Percentiles rank a stretch among this genome's conserved stretches.
phyloP scores from a whole-genome alignment of 2,113 vertebrate species.

The Apteryx mantelli region DNA sequence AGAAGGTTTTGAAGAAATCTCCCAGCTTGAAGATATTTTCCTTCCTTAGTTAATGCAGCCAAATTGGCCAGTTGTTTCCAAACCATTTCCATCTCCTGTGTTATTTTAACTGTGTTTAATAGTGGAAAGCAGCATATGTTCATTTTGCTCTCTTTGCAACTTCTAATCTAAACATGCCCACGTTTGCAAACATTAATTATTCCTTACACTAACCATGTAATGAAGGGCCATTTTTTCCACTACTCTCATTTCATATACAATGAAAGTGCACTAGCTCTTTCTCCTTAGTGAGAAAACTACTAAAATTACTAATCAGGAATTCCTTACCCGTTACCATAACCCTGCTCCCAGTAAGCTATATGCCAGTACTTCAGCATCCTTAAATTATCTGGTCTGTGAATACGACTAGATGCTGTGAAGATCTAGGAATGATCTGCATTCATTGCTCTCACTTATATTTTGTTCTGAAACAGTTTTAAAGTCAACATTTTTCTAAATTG shows the following conservation, averaged over 20 bases:
- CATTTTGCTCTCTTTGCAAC: neutral
- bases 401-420: neutral
- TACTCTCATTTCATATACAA: neutral
- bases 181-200: neutral
- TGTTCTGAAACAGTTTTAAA: neutral
- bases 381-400: neutral
- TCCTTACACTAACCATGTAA: neutral
- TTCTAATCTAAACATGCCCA: neutral
- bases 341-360: neutral
- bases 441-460: neutral
- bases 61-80: neutral
- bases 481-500: neutral
- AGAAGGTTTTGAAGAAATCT: neutral
- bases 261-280: neutral
- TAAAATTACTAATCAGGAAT: neutral
- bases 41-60: neutral
- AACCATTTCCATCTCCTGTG: neutral
- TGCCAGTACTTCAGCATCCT: neutral
- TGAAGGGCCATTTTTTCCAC: neutral
- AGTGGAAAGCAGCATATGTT: neutral
- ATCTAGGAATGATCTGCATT: neutral
- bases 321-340: neutral
- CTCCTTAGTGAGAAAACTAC: neutral
- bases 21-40: neutral
- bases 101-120: neutral